Conservation (phyloP, 2,888 invertebrate species). For the Drosophila sordidula region DNA sequence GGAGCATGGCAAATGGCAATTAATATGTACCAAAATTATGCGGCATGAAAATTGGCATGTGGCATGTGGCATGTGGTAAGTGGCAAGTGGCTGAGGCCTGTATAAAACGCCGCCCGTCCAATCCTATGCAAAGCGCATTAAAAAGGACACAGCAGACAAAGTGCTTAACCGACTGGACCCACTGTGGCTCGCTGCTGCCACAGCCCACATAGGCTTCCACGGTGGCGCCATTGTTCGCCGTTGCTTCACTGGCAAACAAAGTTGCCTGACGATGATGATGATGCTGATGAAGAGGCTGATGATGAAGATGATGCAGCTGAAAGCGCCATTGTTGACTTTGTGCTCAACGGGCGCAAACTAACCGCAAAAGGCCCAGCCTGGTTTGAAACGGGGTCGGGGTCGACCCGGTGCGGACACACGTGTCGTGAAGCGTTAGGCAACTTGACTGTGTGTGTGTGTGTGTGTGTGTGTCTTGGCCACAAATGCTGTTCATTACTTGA, state of each 20-base stretch:
- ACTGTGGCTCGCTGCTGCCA: slow-evolving; percentile 15
- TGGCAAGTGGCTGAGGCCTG: slow-evolving; percentile 16
- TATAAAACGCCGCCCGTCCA: slow-evolving; percentile 10
- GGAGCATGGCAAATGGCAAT: slow-evolving; percentile 43
- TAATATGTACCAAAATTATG: slow-evolving; percentile 57
- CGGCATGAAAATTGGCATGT: slow-evolving; percentile 49
- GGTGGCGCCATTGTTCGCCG: slow-evolving; percentile 35
- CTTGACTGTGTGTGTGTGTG: slow-evolving; percentile 4
- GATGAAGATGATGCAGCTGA: slow-evolving; percentile 17
- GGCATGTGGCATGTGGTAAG: slow-evolving; percentile 24
- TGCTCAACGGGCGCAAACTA: slow-evolving; percentile 58
- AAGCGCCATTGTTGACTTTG: slow-evolving; percentile 53
- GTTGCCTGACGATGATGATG: slow-evolving; percentile 33
- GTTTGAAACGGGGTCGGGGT: not conserved
- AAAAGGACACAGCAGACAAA: slow-evolving; percentile 35
- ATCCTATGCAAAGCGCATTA: slow-evolving; percentile 44
- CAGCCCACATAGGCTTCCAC: slow-evolving; percentile 31
- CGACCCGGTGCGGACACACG: slow-evolving; percentile 20
- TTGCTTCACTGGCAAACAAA: slow-evolving; percentile 39
- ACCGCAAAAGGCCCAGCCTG: slow-evolving; percentile 49
- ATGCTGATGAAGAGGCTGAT: not conserved
- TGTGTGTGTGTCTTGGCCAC: slow-evolving; percentile 19
- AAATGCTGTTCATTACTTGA: slow-evolving; percentile 60
- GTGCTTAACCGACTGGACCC: slow-evolving; percentile 7
- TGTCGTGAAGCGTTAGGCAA: slow-evolving; percentile 45